A percentile compares a stretch with the other conserved stretches of the same genome.
phyloP scores from a whole-genome alignment of 2,797 vertebrate species.

The Mormyrus hasselquistii region DNA sequence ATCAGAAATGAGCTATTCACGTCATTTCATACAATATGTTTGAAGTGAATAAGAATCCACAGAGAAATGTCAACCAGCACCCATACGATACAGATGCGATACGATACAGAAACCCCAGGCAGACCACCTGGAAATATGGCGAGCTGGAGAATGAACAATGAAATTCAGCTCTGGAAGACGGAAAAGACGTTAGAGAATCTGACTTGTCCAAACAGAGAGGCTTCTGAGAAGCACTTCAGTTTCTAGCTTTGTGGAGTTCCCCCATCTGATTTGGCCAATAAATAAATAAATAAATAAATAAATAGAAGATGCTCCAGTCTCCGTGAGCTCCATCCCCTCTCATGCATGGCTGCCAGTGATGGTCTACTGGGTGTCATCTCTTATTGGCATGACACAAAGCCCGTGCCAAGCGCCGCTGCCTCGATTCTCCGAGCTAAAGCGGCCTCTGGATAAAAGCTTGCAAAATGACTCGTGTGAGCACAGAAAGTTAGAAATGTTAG shows the following conservation, averaged over 20 bases:
- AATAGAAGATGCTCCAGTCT: constrained; percentile 66
- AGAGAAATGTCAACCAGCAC: not conserved
- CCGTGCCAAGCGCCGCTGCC: constrained; percentile 61
- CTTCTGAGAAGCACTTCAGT: not conserved
- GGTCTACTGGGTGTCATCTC: constrained; percentile 71
- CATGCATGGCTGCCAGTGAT: constrained; percentile 76
- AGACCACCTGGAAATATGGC: not conserved
- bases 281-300: constrained; percentile 60
- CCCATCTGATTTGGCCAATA: constrained; percentile 53
- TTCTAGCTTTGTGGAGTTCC: not conserved
- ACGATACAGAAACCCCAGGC: not conserved
- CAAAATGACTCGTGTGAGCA: constrained; percentile 61
- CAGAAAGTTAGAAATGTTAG: constrained; percentile 71
- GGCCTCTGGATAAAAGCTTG: constrained; percentile 73
- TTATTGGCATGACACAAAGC: constrained; percentile 73
- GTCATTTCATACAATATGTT: not conserved
- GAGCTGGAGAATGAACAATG: not conserved
- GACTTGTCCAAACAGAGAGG: not conserved
- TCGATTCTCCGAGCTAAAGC: constrained; percentile 56
- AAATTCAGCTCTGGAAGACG: not conserved
- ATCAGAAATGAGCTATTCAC: not conserved
- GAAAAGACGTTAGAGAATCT: not conserved
- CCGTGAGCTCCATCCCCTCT: constrained; percentile 54
- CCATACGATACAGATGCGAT: not conserved
- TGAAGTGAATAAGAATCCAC: not conserved